Conservation (phyloP, 2,888 invertebrate genomes). For the Stenodera caucasica region DNA sequence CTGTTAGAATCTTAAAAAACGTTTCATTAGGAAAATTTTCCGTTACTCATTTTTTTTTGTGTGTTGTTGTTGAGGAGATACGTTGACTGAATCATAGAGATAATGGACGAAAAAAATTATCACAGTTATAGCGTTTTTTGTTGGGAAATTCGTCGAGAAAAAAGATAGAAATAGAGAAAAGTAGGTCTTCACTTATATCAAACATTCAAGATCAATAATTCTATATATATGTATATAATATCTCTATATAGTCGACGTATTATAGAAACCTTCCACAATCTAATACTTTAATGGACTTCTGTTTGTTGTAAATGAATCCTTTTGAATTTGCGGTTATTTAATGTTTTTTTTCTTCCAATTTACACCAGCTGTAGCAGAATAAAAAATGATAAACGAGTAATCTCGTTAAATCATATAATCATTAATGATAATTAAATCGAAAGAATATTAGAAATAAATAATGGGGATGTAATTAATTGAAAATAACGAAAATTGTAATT, state of each 20-base stretch:
- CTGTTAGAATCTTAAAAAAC: background rate
- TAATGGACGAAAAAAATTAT: background rate
- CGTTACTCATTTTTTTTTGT: background rate
- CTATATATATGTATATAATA: constrained; percentile 20
- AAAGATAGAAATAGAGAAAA: background rate
- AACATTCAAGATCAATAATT: constrained; percentile 27
- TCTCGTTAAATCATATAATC: no score
- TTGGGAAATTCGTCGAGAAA: background rate
- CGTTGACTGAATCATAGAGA: background rate
- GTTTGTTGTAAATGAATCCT: constrained; percentile 16
- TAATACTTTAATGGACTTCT: constrained; percentile 25
- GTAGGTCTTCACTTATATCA: constrained; percentile 23
- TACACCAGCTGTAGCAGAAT: no score
- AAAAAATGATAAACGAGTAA: no score
- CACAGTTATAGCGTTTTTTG: background rate
- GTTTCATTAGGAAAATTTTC: background rate
- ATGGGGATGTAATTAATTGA: no score
- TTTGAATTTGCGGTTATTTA: no score
- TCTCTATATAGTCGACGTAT: constrained; percentile 11
- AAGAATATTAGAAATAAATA: no score
- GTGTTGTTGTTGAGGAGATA: background rate
- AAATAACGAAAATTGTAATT: no score
- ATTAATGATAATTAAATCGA: no score
- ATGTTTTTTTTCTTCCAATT: no score
- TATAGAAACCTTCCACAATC: constrained; percentile 20